A percentile compares a stretch with the other conserved stretches of the same genome.
phyloP scores from a whole-genome alignment of 1,140 invertebrate species.

The Drepana arcuata region DNA sequence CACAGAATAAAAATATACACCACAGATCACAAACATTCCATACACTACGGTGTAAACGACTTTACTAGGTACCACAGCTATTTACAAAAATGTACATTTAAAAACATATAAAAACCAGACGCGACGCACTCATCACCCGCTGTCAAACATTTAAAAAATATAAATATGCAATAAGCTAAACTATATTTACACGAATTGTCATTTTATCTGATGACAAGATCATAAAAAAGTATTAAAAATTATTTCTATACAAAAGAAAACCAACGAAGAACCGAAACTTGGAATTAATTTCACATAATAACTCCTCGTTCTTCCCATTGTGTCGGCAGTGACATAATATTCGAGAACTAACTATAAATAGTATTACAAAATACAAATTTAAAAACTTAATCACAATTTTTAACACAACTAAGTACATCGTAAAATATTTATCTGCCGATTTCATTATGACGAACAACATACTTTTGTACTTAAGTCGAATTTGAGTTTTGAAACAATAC shows the following conservation, averaged over 20 bases:
- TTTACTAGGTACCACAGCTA: constrained; percentile 29
- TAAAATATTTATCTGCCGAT: constrained; percentile 18
- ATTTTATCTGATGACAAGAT: constrained; percentile 24
- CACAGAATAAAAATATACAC: constrained; percentile 33
- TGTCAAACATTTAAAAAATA: constrained; percentile 29
- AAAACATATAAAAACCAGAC: constrained; percentile 29
- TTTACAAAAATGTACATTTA: constrained; percentile 59
- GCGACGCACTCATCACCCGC: constrained; percentile 11
- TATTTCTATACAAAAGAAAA: constrained; percentile 31
- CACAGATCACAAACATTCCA: constrained; percentile 53
- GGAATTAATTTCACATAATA: neutral
- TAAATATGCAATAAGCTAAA: constrained; percentile 47
- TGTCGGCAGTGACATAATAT: neutral
- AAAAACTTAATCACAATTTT: constrained; percentile 18
- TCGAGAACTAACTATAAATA: neutral
- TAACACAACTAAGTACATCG: constrained; percentile 12
- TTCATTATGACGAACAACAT: too few species aligned
- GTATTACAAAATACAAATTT: constrained; percentile 5
- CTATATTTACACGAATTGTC: constrained; percentile 58
- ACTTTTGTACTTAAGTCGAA: too few species aligned
- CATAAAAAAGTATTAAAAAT: constrained; percentile 26
- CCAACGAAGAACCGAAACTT: constrained; percentile 16
- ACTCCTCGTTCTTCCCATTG: neutral
- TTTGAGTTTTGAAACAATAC: constrained; percentile 9
- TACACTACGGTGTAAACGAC: constrained; percentile 26